Base-by-base conservation (phyloP, 2,888 invertebrate species). In the Agrilus mali region DNA sequence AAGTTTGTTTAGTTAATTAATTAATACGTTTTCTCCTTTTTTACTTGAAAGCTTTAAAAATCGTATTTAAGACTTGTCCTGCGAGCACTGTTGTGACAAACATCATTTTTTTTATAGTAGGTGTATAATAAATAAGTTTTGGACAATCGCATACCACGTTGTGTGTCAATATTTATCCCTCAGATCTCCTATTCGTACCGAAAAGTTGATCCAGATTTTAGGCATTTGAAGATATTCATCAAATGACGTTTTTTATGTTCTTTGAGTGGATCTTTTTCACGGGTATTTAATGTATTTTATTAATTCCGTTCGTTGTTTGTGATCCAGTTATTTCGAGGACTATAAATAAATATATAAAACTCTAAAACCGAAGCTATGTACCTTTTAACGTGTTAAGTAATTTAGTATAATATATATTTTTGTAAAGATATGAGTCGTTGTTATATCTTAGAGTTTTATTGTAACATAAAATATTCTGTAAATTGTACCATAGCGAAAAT, bases 271-370 rank as follows among this genome's bases (percentile, higher is more conserved):
- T 44, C 44, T 3, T 49, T 51, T 47, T 63, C 55, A 66, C 66
- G 66, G 66, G 65, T 66, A 66, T 66, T 65, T 63, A 60, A 60
- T 60, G 61, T 56, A 57, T 53, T 37, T 61, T 58, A 54, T 58
- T 55, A 60, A 64, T 66, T 66, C 66, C 66, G 66, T 66, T 66
- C 65, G 57, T 58, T 54, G 53, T 57, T 59, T 66, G 65, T 65
- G 66, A 66, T 66, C 58, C 55, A 50, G 31, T 49, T 56, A 55
- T 53, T 27, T 27, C 10, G 57, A 60, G 60, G 63, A 63, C 54
- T 61, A 59, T 55, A 60, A 59, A 60, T 52, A 55, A 47, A 51
- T 46, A 49, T 46, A 49, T 56, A 57, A 55, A 58, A 60, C 58
- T 55, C 53, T 56, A 52, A 53, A 56, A 57, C 54, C 57, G 57